Evolutionary conservation across 1,140 invertebrate species (phyloP).

Genomic region (Venustaconcha ellipsiformis): DNA sequence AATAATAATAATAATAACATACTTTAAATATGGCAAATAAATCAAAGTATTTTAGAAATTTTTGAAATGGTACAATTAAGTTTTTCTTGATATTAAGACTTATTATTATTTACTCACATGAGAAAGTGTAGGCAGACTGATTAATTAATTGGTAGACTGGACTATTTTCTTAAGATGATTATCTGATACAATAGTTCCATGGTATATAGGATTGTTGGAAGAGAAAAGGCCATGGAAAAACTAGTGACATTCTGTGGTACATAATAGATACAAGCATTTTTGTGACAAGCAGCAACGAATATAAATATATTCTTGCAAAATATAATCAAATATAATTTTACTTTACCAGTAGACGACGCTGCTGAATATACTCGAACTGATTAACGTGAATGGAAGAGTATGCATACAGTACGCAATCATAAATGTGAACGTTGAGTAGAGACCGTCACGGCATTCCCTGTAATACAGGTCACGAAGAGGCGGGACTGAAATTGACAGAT

Average conservation of each 20-base stretch:
- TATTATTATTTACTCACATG: not conserved
- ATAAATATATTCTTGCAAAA: too few species aligned
- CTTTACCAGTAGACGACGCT: constrained; percentile 54
- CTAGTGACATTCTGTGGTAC: too few species aligned
- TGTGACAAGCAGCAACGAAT: too few species aligned
- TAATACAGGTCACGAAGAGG: constrained; percentile 53
- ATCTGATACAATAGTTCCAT: too few species aligned
- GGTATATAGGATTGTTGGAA: too few species aligned
- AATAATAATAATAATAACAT: not conserved
- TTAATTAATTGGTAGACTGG: too few species aligned
- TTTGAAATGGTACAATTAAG: not conserved
- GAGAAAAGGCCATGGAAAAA: too few species aligned
- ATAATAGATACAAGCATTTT: too few species aligned
- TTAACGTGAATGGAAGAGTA: constrained; percentile 45
- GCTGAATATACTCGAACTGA: constrained; percentile 42
- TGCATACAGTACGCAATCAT: constrained; percentile 49
- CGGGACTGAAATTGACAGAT: constrained; percentile 38
- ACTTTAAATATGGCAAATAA: not conserved
- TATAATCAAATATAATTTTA: not conserved
- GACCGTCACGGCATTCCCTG: constrained; percentile 55
- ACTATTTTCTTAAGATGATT: too few species aligned
- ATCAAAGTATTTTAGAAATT: not conserved
- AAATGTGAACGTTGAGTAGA: constrained; percentile 49
- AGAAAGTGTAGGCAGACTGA: too few species aligned
- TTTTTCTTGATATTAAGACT: not conserved